phyloP scores from a whole-genome alignment of 2,888 invertebrate genomes.

The Mythimna impura region DNA sequence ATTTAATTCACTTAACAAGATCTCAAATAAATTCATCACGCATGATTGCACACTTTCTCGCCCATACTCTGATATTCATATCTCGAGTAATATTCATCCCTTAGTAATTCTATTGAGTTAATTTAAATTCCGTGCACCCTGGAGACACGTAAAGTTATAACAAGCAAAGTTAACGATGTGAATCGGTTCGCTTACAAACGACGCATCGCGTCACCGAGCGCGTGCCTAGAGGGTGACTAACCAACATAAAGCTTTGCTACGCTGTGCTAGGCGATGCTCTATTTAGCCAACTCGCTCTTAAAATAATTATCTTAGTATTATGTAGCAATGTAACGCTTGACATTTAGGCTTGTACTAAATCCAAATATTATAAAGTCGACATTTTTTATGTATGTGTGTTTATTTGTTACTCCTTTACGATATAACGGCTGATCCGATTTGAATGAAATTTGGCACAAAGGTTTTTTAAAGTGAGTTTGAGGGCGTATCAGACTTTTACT shows the following conservation, averaged over 20 bases:
- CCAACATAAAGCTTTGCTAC: constrained; percentile 38
- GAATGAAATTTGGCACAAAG: no score
- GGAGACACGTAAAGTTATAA: constrained; percentile 84
- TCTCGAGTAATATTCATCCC: constrained; percentile 70
- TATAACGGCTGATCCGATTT: no score
- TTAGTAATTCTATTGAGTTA: constrained; percentile 77
- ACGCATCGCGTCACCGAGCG: constrained; percentile 74
- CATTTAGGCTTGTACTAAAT: neutral
- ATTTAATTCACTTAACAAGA: constrained; percentile 25
- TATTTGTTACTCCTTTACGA: no score
- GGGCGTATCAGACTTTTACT: no score
- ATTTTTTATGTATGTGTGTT: no score
- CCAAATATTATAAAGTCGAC: no score
- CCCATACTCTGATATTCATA: constrained; percentile 61
- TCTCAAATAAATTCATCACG: constrained; percentile 43
- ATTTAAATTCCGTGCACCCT: constrained; percentile 81
- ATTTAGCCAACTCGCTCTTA: neutral
- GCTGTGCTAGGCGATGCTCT: neutral
- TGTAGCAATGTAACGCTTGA: neutral
- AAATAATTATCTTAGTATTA: neutral
- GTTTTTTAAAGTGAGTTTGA: no score
- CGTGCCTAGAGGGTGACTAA: constrained; percentile 48
- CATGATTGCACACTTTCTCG: constrained; percentile 69
- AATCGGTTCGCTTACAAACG: constrained; percentile 76
- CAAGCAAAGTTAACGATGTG: constrained; percentile 86